Evolutionary conservation across 35 echinoderm and acorn worm species (phyloP).

Genomic region (Apostichopus californicus): DNA sequence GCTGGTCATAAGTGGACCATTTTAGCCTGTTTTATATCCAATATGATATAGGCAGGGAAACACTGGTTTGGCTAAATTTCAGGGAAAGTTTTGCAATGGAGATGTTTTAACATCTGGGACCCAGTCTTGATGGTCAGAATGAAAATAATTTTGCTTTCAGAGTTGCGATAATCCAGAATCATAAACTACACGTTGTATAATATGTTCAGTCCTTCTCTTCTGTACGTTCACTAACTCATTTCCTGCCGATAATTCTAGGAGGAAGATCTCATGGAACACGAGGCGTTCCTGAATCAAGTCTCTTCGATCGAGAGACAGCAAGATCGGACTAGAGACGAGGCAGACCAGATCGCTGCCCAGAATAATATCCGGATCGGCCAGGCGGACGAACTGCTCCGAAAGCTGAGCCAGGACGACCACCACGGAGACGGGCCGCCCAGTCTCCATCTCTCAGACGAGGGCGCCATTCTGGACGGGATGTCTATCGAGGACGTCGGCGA

Average conservation of each 20-base stretch:
- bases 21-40: no score
- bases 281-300: slow-evolving; percentile 35
- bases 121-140: no score
- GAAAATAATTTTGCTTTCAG: neutral
- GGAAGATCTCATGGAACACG: slow-evolving; percentile 44
- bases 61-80: no score
- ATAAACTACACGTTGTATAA: neutral
- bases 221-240: neutral
- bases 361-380: slow-evolving; percentile 36
- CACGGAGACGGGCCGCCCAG: slow-evolving; percentile 26
- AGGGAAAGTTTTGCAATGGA: no score
- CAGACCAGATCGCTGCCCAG: neutral
- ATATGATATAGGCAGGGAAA: no score
- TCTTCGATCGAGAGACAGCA: slow-evolving; percentile 14
- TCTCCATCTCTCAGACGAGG: slow-evolving; percentile 64
- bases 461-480: slow-evolving; percentile 65
- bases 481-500: slow-evolving; percentile 59
- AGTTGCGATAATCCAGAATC: neutral
- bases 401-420: slow-evolving; percentile 44
- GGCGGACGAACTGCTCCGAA: slow-evolving; percentile 31
- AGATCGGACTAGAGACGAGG: slow-evolving; percentile 9
- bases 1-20: no score
- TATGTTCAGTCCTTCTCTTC: neutral
- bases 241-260: neutral
- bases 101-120: no score